Evolutionary conservation across 2,113 vertebrate species (phyloP).

Genomic region (Halcyon malimbica): DNA sequence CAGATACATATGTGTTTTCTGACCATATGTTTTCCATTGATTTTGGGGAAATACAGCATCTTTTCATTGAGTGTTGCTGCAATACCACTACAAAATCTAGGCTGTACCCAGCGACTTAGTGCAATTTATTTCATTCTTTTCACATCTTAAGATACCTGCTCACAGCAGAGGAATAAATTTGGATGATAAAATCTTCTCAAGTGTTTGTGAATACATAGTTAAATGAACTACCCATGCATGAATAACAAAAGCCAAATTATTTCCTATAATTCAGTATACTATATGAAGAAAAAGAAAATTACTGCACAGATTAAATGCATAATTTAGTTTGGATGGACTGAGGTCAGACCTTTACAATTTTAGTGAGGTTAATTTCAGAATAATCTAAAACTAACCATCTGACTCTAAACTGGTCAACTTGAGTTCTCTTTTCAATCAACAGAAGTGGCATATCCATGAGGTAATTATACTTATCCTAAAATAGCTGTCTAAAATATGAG

Average conservation of each 20-base stretch:
- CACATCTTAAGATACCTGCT: background rate
- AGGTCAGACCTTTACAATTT: background rate
- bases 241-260: background rate
- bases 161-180: background rate
- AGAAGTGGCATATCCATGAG: background rate
- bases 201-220: background rate
- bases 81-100: background rate
- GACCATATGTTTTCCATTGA: background rate
- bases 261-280: background rate
- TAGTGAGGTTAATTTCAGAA: background rate
- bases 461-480: background rate
- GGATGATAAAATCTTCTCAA: background rate
- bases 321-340: background rate
- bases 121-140: background rate
- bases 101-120: background rate
- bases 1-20: fast-evolving
- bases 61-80: background rate
- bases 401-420: background rate
- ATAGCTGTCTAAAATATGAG: background rate
- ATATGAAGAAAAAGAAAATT: background rate
- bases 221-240: background rate
- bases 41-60: background rate
- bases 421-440: background rate
- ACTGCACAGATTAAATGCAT: background rate
- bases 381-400: background rate